Base-by-base conservation (phyloP, 2,113 vertebrate genomes). In the Sarotherodon lohbergeri region DNA sequence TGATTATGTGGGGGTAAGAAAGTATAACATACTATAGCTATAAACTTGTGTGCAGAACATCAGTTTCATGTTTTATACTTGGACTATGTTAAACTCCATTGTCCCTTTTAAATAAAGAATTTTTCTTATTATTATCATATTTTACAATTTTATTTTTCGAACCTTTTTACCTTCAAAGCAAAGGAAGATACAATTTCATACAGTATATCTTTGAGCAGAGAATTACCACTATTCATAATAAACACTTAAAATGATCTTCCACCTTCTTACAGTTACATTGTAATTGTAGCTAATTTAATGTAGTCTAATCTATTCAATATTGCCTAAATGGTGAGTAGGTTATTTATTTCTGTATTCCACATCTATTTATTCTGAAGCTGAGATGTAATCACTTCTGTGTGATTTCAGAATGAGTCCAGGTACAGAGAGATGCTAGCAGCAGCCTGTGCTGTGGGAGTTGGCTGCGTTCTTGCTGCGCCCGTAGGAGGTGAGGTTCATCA, bases 351-450 rank as follows among this genome's bases (percentile, higher is more conserved):
- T 41, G 34, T 22, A 0, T 41, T 22, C 63, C 19, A 68, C 34
- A 41, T 68, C 6, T 68, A 14, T 68, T 68, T 68, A 68, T 68
- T 41, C 34, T 41, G 13, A 68, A 39, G 56, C 61, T 79, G 68
- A 5, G 52, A 16, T 68, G 14, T 43, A 55, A 81, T 19, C 12
- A 29, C 55, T 57, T 34, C 4, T 13, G 24, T 66, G 78, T 86
- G 43, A 83, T 92, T 90, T 48, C 94, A 96, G 96, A 96, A 96
- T 9, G 96, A 97, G 91, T 96, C 98, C 0, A 96, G 98, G 55
- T 98, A 98, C 93, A 98, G 97, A 0, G 99, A 99, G 96, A 98
- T 99, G 98, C 95, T 99, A 95, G 97, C 98, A 0, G 97, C 97
- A 0, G 98, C 98, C 82, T 98, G 98, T 1, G 98, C 98, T 0